Evolutionary conservation across 2,113 vertebrate genomes (phyloP).

Genomic region (Nesogale talazaci): DNA sequence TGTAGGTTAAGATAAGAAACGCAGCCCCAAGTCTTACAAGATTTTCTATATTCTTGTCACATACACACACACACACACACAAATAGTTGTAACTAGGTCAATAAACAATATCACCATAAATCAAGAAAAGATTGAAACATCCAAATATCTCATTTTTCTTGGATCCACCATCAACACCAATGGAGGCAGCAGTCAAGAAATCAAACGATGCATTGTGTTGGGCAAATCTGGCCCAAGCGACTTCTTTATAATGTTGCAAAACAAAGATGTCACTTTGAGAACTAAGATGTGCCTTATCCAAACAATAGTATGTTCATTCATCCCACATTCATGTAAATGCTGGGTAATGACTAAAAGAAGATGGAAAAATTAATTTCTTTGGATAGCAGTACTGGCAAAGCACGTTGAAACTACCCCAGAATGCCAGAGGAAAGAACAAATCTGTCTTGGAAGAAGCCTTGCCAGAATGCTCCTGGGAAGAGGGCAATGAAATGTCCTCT

Average conservation of each 20-base stretch:
- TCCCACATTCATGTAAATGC: background rate
- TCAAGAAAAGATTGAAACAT: background rate
- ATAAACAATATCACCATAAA: background rate
- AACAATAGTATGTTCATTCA: background rate
- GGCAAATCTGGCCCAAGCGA: background rate
- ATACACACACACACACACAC: too few species aligned
- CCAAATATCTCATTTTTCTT: background rate
- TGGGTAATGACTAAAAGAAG: background rate
- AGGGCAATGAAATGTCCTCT: background rate
- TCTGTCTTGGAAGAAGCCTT: background rate
- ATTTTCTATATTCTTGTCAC: background rate
- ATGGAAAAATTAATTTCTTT: background rate
- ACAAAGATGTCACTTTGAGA: background rate
- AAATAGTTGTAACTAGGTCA: too few species aligned
- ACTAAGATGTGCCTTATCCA: background rate
- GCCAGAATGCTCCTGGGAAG: background rate
- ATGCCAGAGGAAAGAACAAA: background rate
- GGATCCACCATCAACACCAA: background rate
- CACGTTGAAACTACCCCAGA: background rate
- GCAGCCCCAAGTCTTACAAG: background rate
- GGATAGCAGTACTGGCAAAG: background rate
- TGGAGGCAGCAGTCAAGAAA: background rate
- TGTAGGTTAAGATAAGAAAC: slow-evolving; percentile 24
- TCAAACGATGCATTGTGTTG: background rate
- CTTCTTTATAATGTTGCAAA: background rate